These are phyloP conservation scores for Dilophus febrilis DNA, from an alignment of 2,888 invertebrate species.

Conservation along the genomic window DNA sequence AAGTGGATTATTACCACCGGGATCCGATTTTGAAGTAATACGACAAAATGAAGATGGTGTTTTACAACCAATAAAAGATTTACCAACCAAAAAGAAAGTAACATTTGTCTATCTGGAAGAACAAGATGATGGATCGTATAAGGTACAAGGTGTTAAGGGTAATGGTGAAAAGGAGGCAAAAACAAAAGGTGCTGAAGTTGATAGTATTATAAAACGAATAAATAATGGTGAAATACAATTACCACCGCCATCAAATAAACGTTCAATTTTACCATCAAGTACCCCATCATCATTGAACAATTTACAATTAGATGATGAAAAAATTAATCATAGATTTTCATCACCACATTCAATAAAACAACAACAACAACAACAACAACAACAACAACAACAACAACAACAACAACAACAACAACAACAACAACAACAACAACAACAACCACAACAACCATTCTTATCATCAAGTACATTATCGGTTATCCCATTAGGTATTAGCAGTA, in stretches of 20 bases:
- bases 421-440: conserved; percentile 6
- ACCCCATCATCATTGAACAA: conserved; percentile 12
- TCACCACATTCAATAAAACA: conserved; percentile 22
- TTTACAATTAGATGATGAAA: conserved; percentile 37
- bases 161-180: conserved; percentile 49
- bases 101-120: conserved; percentile 76
- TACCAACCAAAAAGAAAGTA: conserved; percentile 54
- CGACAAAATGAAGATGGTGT: conserved; percentile 60
- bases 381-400: conserved; percentile 5
- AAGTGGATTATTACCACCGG: conserved; percentile 54
- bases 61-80: conserved; percentile 46
- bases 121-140: conserved; percentile 68
- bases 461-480: background rate
- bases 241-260: conserved; percentile 39
- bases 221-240: conserved; percentile 67
- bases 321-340: conserved; percentile 27
- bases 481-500: too few species aligned
- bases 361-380: conserved; percentile 19
- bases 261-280: conserved; percentile 9
- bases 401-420: conserved; percentile 4
- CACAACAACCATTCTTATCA: conserved; percentile 4
- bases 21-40: conserved; percentile 65
- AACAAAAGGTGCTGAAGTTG: conserved; percentile 55
- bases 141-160: conserved; percentile 70
- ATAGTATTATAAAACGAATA: conserved; percentile 62